A percentile compares a stretch with the other conserved stretches of the same genome.
Evolutionary conservation across 1,140 invertebrate genomes (phyloP).

Genomic region (Alviniconcha marisindica): DNA sequence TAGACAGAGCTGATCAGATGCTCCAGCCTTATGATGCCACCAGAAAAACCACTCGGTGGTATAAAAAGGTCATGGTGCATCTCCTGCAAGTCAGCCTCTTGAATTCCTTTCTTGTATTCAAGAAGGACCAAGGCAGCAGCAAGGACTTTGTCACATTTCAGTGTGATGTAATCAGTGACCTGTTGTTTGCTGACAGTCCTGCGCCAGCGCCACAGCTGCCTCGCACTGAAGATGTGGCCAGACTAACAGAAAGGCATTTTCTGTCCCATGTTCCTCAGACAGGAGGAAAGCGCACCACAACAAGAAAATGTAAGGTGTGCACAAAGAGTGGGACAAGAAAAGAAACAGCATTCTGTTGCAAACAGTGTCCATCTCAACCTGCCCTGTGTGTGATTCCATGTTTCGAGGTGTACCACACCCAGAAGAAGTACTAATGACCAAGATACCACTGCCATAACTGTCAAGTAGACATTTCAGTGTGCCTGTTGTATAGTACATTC

Average conservation of each 20-base stretch:
- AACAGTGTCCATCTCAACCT: background rate
- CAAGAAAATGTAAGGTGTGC: background rate
- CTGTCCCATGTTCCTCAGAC: background rate
- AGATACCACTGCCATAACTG: no score
- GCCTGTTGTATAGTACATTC: no score
- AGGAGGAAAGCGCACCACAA: background rate
- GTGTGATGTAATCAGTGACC: background rate
- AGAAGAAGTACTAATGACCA: background rate
- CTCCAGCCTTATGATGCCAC: conserved; percentile 34
- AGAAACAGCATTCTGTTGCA: background rate
- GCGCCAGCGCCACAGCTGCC: background rate
- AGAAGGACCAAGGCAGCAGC: background rate
- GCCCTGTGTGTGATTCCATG: background rate
- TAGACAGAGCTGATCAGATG: conserved; percentile 45
- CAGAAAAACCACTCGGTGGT: conserved; percentile 41
- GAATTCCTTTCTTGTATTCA: conserved; percentile 39
- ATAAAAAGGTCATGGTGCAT: conserved; percentile 39
- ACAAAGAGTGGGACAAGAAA: background rate
- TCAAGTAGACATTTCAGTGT: no score
- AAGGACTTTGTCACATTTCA: background rate
- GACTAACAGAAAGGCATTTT: background rate
- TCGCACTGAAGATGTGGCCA: background rate
- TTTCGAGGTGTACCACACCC: background rate
- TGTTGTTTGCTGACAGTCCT: background rate
- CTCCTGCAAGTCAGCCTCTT: conserved; percentile 37